Evolutionary conservation across 2,113 vertebrate genomes (phyloP).

Genomic region (Mirza zaza): DNA sequence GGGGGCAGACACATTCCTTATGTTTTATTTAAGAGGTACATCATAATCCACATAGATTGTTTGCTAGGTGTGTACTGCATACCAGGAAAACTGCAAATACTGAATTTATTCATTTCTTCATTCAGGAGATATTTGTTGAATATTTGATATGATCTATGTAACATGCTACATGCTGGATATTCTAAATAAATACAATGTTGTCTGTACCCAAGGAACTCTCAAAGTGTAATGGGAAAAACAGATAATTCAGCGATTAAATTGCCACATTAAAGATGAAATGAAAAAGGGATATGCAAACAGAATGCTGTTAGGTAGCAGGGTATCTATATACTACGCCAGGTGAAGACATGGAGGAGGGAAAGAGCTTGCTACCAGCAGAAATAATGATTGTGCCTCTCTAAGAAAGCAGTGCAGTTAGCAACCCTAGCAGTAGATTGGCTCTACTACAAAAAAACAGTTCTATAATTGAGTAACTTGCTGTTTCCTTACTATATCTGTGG

Average conservation of each 20-base stretch:
- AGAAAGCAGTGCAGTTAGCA: background rate
- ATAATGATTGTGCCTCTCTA: background rate
- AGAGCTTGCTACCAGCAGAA: background rate
- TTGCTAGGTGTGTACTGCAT: background rate
- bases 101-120: background rate
- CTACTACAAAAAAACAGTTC: background rate
- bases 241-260: background rate
- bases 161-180: background rate
- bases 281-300: background rate
- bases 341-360: background rate
- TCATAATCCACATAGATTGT: background rate
- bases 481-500: background rate
- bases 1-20: background rate
- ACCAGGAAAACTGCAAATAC: background rate
- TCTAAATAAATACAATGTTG: background rate
- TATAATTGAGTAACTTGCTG: background rate
- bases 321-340: background rate
- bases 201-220: background rate
- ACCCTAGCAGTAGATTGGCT: background rate
- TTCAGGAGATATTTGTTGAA: slow-evolving; percentile 25
- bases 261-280: background rate
- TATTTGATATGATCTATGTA: background rate
- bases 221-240: background rate
- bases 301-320: background rate
- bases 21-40: background rate